Conservation (phyloP, 2,113 vertebrate species). For the Anolis carolinensis region DNA sequence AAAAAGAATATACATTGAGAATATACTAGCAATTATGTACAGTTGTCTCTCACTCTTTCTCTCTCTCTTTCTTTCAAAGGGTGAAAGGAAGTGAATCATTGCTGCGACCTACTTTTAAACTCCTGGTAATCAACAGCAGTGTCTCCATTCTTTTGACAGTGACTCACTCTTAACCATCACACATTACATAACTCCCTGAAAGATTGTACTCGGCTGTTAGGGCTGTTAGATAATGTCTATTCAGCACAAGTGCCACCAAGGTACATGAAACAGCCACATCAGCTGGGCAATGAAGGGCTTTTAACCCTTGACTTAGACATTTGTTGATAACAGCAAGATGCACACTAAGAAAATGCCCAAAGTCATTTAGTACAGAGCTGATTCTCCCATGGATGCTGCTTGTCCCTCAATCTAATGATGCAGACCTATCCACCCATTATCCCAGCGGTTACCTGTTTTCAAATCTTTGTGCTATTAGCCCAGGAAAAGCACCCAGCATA, state of each 20-base stretch:
- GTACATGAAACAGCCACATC: conserved; percentile 40
- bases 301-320: conserved; percentile 13
- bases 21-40: conserved; percentile 65
- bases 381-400: neutral
- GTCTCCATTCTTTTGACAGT: conserved; percentile 59
- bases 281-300: conserved; percentile 16
- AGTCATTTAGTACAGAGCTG: neutral
- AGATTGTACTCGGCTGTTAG: conserved; percentile 27
- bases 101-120: conserved; percentile 64
- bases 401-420: neutral
- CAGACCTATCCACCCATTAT: neutral
- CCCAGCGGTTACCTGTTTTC: neutral
- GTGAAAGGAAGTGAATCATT: conserved; percentile 73
- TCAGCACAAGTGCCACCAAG: conserved; percentile 26
- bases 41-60: conserved; percentile 39
- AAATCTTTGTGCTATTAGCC: neutral
- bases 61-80: conserved; percentile 40
- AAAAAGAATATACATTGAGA: conserved; percentile 68
- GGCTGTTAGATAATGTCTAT: conserved; percentile 23
- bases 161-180: conserved; percentile 70
- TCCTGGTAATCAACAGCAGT: conserved; percentile 69
- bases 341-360: neutral
- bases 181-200: conserved; percentile 57
- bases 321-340: rapidly evolving
- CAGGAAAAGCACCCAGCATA: no score